Percentiles rank a stretch among this genome's conserved stretches.
Evolutionary conservation across 1,140 invertebrate genomes (phyloP).

Genomic region (Drosophila bocqueti): DNA sequence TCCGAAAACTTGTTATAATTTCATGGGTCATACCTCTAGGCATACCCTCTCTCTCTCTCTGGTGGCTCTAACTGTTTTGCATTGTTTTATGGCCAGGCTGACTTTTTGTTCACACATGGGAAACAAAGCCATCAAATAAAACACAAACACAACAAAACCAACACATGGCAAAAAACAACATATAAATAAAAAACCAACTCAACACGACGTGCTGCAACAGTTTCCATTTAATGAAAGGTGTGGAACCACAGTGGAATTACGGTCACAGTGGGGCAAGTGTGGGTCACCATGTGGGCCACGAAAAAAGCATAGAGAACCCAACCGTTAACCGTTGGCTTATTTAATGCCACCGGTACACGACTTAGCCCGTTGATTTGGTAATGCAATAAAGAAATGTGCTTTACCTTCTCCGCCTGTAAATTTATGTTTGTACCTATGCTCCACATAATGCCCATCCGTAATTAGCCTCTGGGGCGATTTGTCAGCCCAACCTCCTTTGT

Average conservation of each 20-base stretch:
- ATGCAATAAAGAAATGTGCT: conserved; percentile 34
- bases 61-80: conserved; percentile 78
- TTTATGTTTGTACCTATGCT: conserved; percentile 67
- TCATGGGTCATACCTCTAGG: conserved; percentile 35
- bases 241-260: conserved; percentile 50
- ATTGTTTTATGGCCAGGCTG: conserved; percentile 76
- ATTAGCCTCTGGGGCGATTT: conserved; percentile 59
- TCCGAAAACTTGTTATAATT: conserved; percentile 63
- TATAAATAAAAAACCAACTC: conserved; percentile 9
- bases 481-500: conserved; percentile 48
- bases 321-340: conserved; percentile 56
- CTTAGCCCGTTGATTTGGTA: conserved; percentile 30
- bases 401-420: conserved; percentile 26
- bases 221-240: conserved; percentile 73
- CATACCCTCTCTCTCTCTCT: conserved; percentile 23
- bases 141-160: conserved; percentile 8
- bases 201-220: conserved; percentile 66
- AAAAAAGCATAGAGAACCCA: not conserved
- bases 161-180: not conserved
- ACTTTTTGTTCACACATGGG: conserved; percentile 75
- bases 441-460: conserved; percentile 62
- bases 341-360: conserved; percentile 51
- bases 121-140: conserved; percentile 60
- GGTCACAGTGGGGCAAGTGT: conserved; percentile 37
- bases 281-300: conserved; percentile 47